Percentiles rank a stretch among this genome's conserved stretches.
Evolutionary conservation across 2,888 invertebrate species (phyloP).

Genomic region (Acleris cristana): DNA sequence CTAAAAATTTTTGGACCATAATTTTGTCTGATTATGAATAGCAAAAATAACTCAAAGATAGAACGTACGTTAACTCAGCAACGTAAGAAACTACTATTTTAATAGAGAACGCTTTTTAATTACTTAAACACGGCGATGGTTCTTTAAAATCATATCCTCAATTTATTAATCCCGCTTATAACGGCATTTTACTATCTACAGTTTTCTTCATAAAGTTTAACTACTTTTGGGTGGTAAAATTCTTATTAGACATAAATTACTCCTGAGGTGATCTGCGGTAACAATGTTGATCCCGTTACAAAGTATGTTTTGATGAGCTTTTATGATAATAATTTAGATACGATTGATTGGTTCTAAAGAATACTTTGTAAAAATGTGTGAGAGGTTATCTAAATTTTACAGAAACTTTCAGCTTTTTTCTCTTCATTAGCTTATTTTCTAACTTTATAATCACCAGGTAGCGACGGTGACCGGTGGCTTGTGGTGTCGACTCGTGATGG

Average conservation of each 20-base stretch:
- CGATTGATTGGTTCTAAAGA: constrained; percentile 1
- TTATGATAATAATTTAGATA: constrained; percentile 17
- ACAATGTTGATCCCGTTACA: constrained; percentile 52
- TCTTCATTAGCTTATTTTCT: too few relatives aligned
- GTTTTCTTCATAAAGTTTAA: constrained; percentile 57
- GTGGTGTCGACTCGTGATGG: not conserved
- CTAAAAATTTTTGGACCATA: too few relatives aligned
- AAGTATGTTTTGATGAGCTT: constrained; percentile 49
- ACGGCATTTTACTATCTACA: constrained; percentile 42
- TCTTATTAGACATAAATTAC: constrained; percentile 68
- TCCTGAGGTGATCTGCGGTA: constrained; percentile 49
- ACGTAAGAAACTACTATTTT: not conserved
- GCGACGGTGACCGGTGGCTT: too few relatives aligned
- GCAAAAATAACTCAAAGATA: too few relatives aligned
- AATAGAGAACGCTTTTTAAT: not conserved
- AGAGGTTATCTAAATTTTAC: too few relatives aligned
- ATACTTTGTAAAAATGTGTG: not conserved
- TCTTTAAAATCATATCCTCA: constrained; percentile 30
- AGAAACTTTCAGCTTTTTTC: too few relatives aligned
- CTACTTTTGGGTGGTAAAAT: constrained; percentile 58
- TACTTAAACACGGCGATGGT: constrained; percentile 6
- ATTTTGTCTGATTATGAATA: too few relatives aligned
- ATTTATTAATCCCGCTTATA: constrained; percentile 38
- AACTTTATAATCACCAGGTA: too few relatives aligned
- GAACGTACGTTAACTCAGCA: not conserved